These are phyloP conservation scores for Andrena haemorrhoa DNA, from an alignment of 2,888 invertebrate species.

Conservation along the genomic window DNA sequence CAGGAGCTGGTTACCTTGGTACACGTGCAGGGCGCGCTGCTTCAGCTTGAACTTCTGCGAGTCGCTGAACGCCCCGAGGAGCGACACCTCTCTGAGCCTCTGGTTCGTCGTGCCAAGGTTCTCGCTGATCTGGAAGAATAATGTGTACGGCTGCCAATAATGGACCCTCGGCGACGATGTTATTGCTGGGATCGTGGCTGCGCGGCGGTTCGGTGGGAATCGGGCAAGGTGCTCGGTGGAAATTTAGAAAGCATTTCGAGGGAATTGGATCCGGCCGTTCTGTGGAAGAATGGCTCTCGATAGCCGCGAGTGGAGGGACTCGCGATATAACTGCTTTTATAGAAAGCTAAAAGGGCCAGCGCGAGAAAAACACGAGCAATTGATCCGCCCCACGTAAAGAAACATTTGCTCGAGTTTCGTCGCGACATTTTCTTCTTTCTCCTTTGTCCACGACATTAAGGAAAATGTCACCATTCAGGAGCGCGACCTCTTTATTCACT, in stretches of 20 bases:
- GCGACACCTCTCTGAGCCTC: slow-evolving; percentile 88
- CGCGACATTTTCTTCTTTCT: no score
- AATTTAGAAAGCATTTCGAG: slow-evolving; percentile 1
- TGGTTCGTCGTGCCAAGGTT: slow-evolving; percentile 87
- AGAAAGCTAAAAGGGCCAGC: background rate
- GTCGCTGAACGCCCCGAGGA: slow-evolving; percentile 88
- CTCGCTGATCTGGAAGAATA: slow-evolving; percentile 81
- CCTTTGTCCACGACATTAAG: no score
- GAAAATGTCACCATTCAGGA: no score
- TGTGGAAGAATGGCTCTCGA: background rate
- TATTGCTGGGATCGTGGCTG: slow-evolving; percentile 6
- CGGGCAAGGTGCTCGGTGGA: background rate
- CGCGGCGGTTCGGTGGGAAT: background rate
- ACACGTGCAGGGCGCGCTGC: slow-evolving; percentile 96
- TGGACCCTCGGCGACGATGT: background rate
- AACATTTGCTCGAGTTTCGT: no score
- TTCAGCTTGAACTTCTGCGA: slow-evolving; percentile 91
- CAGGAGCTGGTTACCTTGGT: slow-evolving; percentile 87
- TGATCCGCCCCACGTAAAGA: background rate
- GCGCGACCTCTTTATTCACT: no score
- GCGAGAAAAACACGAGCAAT: background rate
- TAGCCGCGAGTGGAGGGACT: background rate
- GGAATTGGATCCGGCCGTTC: slow-evolving; percentile 1
- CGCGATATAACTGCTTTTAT: background rate
- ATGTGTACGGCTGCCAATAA: slow-evolving; percentile 1